phyloP scores from a whole-genome alignment of 2,113 vertebrate species.

The Eudyptes chrysolophus region DNA sequence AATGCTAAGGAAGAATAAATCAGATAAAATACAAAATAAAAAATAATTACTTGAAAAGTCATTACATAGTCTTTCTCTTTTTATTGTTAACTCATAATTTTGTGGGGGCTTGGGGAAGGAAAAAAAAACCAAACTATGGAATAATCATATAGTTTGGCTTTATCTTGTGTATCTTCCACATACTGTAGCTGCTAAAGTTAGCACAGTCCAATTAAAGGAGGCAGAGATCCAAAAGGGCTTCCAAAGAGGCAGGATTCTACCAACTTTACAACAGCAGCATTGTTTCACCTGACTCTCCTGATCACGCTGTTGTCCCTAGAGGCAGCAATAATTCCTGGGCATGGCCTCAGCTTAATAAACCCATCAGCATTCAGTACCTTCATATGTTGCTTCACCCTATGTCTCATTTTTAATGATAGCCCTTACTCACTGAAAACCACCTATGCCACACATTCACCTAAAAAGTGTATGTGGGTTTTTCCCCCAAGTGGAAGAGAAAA shows the following conservation, averaged over 20 bases:
- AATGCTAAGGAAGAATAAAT: neutral
- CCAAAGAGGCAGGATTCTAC: neutral
- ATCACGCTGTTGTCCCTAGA: neutral
- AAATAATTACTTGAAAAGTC: neutral
- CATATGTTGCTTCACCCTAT: neutral
- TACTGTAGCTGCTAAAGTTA: neutral
- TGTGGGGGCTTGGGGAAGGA: rapidly evolving
- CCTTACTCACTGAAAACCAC: constrained; percentile 1
- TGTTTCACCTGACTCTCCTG: neutral
- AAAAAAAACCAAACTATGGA: neutral
- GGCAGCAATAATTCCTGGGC: neutral
- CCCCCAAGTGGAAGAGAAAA: neutral
- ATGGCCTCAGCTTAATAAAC: neutral
- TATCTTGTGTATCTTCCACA: neutral
- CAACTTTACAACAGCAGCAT: neutral
- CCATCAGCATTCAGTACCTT: neutral
- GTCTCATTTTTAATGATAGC: neutral
- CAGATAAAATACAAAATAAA: neutral
- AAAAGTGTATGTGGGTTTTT: neutral
- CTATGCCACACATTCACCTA: neutral
- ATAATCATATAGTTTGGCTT: neutral
- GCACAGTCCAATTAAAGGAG: neutral
- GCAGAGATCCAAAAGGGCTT: neutral
- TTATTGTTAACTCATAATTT: neutral
- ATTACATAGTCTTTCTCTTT: neutral